These are phyloP conservation scores for Mionectes olivaceus DNA, from an alignment of 2,797 vertebrate genomes.

Conservation along the genomic window DNA sequence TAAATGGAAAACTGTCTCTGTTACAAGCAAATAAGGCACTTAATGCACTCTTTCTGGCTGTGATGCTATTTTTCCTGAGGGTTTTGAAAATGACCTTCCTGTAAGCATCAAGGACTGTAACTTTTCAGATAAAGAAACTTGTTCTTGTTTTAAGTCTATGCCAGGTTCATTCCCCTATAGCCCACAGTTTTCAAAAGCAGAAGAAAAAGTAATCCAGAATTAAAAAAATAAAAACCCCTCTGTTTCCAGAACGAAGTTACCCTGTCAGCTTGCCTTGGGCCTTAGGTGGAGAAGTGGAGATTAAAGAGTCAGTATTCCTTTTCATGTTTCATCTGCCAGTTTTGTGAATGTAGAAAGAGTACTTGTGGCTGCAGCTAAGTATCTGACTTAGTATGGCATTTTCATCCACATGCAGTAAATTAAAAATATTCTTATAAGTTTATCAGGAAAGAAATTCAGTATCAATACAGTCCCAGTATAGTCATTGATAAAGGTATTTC, in stretches of 20 bases:
- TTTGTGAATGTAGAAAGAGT: conserved; percentile 84
- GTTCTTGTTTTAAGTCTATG: conserved; percentile 79
- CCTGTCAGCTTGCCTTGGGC: conserved; percentile 91
- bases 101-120: conserved; percentile 81
- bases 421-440: conserved; percentile 53
- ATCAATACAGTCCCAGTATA: conserved; percentile 30
- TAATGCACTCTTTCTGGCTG: conserved; percentile 67
- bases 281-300: conserved; percentile 88
- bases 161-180: conserved; percentile 79
- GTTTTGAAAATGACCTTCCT: conserved; percentile 83
- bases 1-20: conserved; percentile 71
- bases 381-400: conserved; percentile 66
- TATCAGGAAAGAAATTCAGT: conserved; percentile 14
- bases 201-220: conserved; percentile 82
- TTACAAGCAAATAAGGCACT: conserved; percentile 77
- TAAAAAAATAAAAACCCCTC: conserved; percentile 52
- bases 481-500: conserved; percentile 71
- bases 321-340: conserved; percentile 89
- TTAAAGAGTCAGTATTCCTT: conserved; percentile 94
- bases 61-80: conserved; percentile 75
- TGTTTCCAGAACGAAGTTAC: conserved; percentile 85
- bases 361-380: conserved; percentile 77
- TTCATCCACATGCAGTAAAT: conserved; percentile 47
- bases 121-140: conserved; percentile 82
- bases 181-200: conserved; percentile 81